Conservation (phyloP, 2,797 vertebrate genomes). For the Sandelia bainsii region DNA sequence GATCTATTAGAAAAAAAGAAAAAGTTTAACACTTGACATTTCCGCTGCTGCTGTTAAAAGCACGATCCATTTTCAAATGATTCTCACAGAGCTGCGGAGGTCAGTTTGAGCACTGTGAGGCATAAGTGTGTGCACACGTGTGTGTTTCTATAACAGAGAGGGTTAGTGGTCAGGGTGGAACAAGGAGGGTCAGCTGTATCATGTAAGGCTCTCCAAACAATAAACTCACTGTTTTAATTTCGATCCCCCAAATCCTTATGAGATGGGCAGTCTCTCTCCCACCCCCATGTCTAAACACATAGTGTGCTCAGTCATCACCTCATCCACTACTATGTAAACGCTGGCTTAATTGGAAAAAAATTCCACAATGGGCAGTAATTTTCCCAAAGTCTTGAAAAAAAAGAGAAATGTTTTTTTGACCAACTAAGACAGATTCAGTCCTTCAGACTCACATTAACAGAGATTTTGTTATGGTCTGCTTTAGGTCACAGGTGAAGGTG, state of each 20-base stretch:
- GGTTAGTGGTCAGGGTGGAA: conserved; percentile 41
- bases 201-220: conserved; percentile 78
- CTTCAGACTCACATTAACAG: conserved; percentile 30
- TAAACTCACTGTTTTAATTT: conserved; percentile 81
- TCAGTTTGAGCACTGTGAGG: conserved; percentile 25
- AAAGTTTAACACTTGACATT: conserved; percentile 62
- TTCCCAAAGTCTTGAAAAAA: conserved; percentile 39
- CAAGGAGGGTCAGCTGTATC: conserved; percentile 62
- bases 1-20: conserved; percentile 42
- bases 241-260: conserved; percentile 66
- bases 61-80: conserved; percentile 32
- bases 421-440: conserved; percentile 26
- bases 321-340: conserved; percentile 66
- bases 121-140: conserved; percentile 18
- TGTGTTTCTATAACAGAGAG: conserved; percentile 32
- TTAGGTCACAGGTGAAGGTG: conserved; percentile 62
- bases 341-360: conserved; percentile 70
- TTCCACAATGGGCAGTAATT: conserved; percentile 56
- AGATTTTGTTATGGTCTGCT: conserved; percentile 44
- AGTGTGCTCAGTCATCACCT: conserved; percentile 75
- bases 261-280: conserved; percentile 61
- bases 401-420: conserved; percentile 45
- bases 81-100: conserved; percentile 46
- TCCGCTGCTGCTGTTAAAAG: conserved; percentile 51
- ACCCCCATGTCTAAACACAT: conserved; percentile 63